Conservation (phyloP, 2,888 invertebrate genomes). For the Tachina lurida region DNA sequence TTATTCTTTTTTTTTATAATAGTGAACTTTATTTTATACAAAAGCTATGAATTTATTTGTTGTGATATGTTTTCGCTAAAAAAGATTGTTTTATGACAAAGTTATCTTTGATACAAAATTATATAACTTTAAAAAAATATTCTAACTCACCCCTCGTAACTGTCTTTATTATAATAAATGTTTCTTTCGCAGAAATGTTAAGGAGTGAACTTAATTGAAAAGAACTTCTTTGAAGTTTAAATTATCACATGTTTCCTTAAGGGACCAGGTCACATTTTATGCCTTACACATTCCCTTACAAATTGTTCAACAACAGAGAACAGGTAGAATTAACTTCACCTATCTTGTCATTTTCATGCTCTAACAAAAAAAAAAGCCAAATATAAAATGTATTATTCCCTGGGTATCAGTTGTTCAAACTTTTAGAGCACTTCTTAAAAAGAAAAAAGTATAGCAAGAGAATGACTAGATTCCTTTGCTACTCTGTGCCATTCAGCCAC, state of each 20-base stretch:
- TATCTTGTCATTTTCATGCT: background rate
- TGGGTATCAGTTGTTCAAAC: constrained; percentile 29
- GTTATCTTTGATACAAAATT: no score
- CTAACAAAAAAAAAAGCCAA: constrained; percentile 8
- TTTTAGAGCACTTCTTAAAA: constrained; percentile 22
- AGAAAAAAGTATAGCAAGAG: background rate
- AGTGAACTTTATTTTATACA: no score
- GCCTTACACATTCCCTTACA: background rate
- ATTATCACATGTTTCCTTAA: constrained; percentile 21
- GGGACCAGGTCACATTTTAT: background rate
- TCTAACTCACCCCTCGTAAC: background rate
- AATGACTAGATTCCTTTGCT: constrained; percentile 47
- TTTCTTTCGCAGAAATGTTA: constrained; percentile 28
- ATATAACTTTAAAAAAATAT: background rate
- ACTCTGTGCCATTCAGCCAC: constrained; percentile 10
- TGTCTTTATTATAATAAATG: background rate
- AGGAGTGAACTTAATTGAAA: constrained; percentile 49
- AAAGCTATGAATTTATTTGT: no score
- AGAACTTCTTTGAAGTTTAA: constrained; percentile 47
- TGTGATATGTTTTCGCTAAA: no score
- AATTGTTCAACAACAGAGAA: background rate
- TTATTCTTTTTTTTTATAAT: no score
- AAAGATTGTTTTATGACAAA: no score
- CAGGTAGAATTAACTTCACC: constrained; percentile 20
- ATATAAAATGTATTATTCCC: constrained; percentile 24